Base-by-base conservation (phyloP, 2,113 vertebrate species). In the Stictonetta naevosa region DNA sequence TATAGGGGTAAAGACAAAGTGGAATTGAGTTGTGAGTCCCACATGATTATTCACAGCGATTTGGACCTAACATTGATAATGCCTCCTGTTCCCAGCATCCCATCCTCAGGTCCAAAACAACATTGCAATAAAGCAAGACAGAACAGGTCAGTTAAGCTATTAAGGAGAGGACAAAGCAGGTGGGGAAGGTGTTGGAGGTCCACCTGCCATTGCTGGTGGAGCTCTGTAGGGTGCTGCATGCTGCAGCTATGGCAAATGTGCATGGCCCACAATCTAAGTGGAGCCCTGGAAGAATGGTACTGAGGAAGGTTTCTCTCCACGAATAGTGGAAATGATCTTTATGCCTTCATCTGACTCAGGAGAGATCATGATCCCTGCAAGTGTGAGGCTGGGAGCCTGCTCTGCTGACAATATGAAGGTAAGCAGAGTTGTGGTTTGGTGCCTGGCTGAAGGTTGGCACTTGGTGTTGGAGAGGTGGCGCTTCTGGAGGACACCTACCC, bases 211-310 rank as follows among this genome's bases (percentile, higher is more conserved):
- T 62, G 34, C 46, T 26, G 13, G 3, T 83, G 71, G 21, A 82
- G 28, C 11, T 8, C 34, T 22, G 18, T 3, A 8, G 44, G 55
- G 21, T 0, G 0, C 7, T 40, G 19, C 13, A 17, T 52, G 3
- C 7, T 29, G 40, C 50, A 85, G 36, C 25, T 6, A 4, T 6
- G 20, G 56, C 48, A 20, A 40, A 52, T 91, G 44, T 11, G 12
- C n/a, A 19, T 1, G 19, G 8, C 7, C 62, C 50, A 13, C 44
- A 29, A 26, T 10, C 0, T 1, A 44, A 79, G 13, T 1, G 10
- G 21, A 71, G 10, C 20, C 20, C 48, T 53, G 13, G 14, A 40
- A 33, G 53, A 90, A 20, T 31, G n/a, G 8, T 56, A 62, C 5
- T 0, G 0, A 58, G 4, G 44, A 86, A 75, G 1, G 2, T 3